phyloP scores from a whole-genome alignment of 23 tunicate species.

The Pegea sp. region DNA sequence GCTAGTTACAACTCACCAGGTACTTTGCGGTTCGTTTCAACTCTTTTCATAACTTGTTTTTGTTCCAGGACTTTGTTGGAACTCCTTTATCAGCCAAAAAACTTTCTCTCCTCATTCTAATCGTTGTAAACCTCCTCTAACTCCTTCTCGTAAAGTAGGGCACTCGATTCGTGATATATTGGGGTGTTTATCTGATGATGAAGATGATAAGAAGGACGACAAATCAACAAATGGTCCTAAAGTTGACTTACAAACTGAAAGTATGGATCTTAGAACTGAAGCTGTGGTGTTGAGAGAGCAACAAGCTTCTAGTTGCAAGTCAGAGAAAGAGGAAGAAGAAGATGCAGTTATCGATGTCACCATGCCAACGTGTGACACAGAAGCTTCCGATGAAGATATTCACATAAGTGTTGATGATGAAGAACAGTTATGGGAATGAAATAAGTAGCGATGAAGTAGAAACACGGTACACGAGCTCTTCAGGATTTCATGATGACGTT shows the following conservation, averaged over 20 bases:
- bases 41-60: not conserved
- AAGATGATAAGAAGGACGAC: conserved; percentile 3
- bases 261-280: not conserved
- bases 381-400: conserved; percentile 21
- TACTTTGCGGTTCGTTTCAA: not conserved
- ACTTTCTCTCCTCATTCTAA: too few species aligned
- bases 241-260: not conserved
- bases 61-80: conserved; percentile 16
- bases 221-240: not conserved
- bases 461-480: too few species aligned
- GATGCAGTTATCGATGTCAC: not conserved
- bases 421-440: conserved; percentile 69
- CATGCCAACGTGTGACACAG: not conserved
- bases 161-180: conserved; percentile 92
- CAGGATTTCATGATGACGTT: too few species aligned
- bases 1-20: not conserved
- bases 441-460: too few species aligned
- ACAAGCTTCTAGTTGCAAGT: not conserved
- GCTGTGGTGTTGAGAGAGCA: not conserved
- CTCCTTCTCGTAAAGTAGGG: conserved; percentile 19
- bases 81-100: too few species aligned
- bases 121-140: conserved; percentile 1
- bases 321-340: not conserved
- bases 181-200: conserved; percentile 45
- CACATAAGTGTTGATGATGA: conserved; percentile 68